Percentiles rank a stretch among this genome's conserved stretches.
Evolutionary conservation across 2,888 invertebrate genomes (phyloP).

Genomic region (Cerceris rybyensis): DNA sequence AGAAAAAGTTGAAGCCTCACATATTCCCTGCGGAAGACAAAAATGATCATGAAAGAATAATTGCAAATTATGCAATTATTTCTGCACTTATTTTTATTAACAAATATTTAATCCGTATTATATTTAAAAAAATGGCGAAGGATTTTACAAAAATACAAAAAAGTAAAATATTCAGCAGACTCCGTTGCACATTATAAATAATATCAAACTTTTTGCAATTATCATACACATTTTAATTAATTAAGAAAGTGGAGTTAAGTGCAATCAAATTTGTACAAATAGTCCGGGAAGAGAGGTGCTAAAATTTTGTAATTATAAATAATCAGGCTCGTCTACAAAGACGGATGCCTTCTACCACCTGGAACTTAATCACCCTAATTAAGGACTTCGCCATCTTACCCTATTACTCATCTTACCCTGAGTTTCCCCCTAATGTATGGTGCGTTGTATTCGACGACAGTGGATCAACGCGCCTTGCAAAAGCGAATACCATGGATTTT

Average conservation of each 20-base stretch:
- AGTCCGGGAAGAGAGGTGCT: slow-evolving; percentile 29
- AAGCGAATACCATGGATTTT: neutral
- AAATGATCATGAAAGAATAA: no score
- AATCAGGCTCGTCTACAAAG: slow-evolving; percentile 38
- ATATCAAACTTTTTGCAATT: no score
- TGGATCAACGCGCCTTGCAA: slow-evolving; percentile 43
- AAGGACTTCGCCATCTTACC: slow-evolving; percentile 54
- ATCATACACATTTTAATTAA: neutral
- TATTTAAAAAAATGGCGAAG: no score
- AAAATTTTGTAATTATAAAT: slow-evolving; percentile 40
- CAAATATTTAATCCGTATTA: no score
- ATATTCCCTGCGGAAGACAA: no score
- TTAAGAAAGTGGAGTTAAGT: slow-evolving; percentile 33
- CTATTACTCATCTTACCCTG: slow-evolving; percentile 52
- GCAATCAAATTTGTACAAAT: slow-evolving; percentile 8
- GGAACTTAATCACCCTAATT: slow-evolving; percentile 59
- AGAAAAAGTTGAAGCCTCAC: no score
- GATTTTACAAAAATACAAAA: no score
- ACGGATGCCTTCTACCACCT: slow-evolving; percentile 51
- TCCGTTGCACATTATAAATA: no score
- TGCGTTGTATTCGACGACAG: slow-evolving; percentile 28
- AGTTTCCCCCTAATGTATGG: slow-evolving; percentile 27
- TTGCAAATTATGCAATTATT: no score
- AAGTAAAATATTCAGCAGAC: no score
- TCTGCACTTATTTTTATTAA: no score